Conservation (phyloP, 2,888 invertebrate species). For the Gibbula magus region DNA sequence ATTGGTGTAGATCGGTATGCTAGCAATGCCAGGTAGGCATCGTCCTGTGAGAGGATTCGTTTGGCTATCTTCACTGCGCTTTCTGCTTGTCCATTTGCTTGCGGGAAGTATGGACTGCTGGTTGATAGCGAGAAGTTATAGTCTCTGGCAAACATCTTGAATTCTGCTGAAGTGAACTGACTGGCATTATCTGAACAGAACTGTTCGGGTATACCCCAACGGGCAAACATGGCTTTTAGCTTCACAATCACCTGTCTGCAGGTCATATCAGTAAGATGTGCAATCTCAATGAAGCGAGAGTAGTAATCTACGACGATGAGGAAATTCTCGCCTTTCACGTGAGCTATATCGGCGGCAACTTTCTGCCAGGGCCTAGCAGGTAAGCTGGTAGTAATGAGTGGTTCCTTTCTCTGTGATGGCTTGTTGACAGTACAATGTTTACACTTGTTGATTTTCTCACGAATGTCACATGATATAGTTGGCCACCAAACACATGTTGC, state of each 20-base stretch:
- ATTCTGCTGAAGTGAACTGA: conserved; percentile 26
- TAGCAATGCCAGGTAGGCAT: conserved; percentile 18
- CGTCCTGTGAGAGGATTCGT: conserved; percentile 24
- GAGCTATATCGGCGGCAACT: conserved; percentile 27
- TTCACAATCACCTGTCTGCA: conserved; percentile 24
- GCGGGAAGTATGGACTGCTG: conserved; percentile 18
- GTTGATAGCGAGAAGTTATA: conserved; percentile 22
- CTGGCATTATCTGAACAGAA: conserved; percentile 30
- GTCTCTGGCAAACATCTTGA: neutral
- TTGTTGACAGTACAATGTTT: neutral
- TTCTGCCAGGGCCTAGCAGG: conserved; percentile 38
- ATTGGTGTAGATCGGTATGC: conserved; percentile 27
- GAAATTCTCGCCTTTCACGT: conserved; percentile 8
- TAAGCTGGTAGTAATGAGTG: conserved; percentile 24
- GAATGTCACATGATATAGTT: neutral
- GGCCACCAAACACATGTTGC: too few relatives aligned
- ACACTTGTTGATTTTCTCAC: neutral
- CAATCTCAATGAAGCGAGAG: conserved; percentile 31
- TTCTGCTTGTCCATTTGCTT: conserved; percentile 31
- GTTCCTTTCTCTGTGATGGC: conserved; percentile 30
- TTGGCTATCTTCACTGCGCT: conserved; percentile 27
- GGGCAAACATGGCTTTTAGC: conserved; percentile 25
- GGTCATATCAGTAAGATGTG: neutral
- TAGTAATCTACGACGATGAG: conserved; percentile 32
- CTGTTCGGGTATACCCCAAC: conserved; percentile 27